phyloP scores from a whole-genome alignment of 2,888 invertebrate species.

The Parasteatoda lunata region DNA sequence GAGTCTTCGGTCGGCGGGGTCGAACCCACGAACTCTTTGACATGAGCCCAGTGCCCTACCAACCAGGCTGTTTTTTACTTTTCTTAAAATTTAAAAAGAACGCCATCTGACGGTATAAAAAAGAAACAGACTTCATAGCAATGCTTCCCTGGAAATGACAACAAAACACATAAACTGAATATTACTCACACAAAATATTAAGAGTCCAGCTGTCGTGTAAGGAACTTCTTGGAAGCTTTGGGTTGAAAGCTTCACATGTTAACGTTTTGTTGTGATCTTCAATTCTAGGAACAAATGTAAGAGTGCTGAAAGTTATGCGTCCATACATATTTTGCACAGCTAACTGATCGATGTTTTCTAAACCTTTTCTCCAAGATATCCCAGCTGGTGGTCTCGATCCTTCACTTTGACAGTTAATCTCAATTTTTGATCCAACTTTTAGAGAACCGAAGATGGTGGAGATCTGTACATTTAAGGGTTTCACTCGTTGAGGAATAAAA shows the following conservation, averaged over 20 bases:
- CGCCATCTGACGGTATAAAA: no score
- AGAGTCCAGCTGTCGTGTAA: constrained; percentile 70
- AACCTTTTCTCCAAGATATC: constrained; percentile 69
- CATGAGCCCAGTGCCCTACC: no score
- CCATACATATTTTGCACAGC: constrained; percentile 68
- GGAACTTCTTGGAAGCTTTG: constrained; percentile 70
- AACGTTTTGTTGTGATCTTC: constrained; percentile 71
- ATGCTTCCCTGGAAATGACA: background rate
- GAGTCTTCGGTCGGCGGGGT: no score
- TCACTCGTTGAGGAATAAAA: constrained; percentile 31
- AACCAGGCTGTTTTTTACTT: no score
- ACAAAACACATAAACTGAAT: background rate
- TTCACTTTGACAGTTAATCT: constrained; percentile 68
- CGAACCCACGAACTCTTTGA: no score
- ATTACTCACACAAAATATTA: constrained; percentile 71
- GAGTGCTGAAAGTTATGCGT: constrained; percentile 70
- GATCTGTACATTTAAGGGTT: constrained; percentile 64
- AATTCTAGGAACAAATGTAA: constrained; percentile 68
- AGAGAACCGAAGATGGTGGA: constrained; percentile 24
- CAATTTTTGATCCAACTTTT: constrained; percentile 61
- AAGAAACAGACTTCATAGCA: no score
- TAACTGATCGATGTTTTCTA: constrained; percentile 58
- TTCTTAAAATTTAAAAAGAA: no score
- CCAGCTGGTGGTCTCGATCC: constrained; percentile 69
- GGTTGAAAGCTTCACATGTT: constrained; percentile 71